phyloP scores from a whole-genome alignment of 2,888 invertebrate genomes.

The Xylota segnis region DNA sequence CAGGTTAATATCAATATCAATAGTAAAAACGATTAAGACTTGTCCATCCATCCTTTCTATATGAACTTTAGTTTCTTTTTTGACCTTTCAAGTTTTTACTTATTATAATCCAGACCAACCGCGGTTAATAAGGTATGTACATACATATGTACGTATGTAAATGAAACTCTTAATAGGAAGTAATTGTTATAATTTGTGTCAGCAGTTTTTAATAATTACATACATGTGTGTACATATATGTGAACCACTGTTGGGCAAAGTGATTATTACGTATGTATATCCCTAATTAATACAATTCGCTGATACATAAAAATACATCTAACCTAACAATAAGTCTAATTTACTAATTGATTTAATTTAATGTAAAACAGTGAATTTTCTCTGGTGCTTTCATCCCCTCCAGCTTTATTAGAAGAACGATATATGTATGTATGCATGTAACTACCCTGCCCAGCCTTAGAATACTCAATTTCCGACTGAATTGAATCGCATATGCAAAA shows the following conservation, averaged over 20 bases:
- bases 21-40: not conserved
- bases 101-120: no score
- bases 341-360: conserved; percentile 44
- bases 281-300: conserved; percentile 28
- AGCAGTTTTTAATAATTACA: conserved; percentile 18
- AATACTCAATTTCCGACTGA: conserved; percentile 3
- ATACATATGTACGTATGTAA: no score
- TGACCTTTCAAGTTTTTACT: no score
- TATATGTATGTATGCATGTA: not conserved
- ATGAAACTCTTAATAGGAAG: not conserved
- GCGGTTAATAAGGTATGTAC: no score
- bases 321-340: conserved; percentile 17
- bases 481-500: conserved; percentile 22
- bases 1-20: no score
- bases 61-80: not conserved
- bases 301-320: conserved; percentile 10
- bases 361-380: conserved; percentile 28
- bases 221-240: no score
- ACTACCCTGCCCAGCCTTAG: not conserved
- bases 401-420: not conserved
- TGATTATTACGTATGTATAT: not conserved
- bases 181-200: conserved; percentile 14
- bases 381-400: not conserved
- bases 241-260: not conserved
- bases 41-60: not conserved